Evolutionary conservation across 2,888 invertebrate genomes (phyloP).

Genomic region (Ophion costatus): DNA sequence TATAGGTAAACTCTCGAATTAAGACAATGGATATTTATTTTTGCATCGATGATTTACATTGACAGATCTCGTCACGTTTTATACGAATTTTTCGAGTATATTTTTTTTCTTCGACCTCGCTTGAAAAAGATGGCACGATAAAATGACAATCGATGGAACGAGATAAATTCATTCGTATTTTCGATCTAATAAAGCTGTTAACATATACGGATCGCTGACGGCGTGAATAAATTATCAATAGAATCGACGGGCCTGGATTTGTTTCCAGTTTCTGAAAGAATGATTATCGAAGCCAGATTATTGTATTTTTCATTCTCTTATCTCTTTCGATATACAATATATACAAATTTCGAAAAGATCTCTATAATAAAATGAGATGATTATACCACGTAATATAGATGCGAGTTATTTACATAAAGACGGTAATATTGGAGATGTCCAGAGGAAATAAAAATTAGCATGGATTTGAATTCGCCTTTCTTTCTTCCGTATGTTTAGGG

Average conservation of each 20-base stretch:
- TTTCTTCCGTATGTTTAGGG: conserved; percentile 28
- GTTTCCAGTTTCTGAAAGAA: conserved; percentile 20
- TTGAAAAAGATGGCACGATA: conserved; percentile 60
- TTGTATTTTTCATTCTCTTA: conserved; percentile 21
- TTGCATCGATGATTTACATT: conserved; percentile 47
- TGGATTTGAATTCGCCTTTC: conserved; percentile 21
- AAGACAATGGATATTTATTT: conserved; percentile 50
- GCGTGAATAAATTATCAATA: conserved; percentile 52
- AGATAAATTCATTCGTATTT: conserved; percentile 22
- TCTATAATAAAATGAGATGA: conserved; percentile 23
- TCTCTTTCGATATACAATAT: conserved; percentile 51
- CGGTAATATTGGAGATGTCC: conserved; percentile 36
- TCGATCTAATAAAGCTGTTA: conserved; percentile 40
- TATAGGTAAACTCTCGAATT: conserved; percentile 17
- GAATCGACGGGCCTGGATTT: conserved; percentile 27
- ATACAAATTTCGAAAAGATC: conserved; percentile 62
- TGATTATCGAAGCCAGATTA: conserved; percentile 20
- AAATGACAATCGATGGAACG: conserved; percentile 46
- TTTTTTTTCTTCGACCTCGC: conserved; percentile 20
- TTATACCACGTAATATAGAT: conserved; percentile 34
- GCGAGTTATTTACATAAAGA: conserved; percentile 63
- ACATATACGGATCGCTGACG: conserved; percentile 32
- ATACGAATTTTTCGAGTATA: conserved; percentile 8
- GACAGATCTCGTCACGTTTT: conserved; percentile 29
- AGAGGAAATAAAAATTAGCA: conserved; percentile 12